Percentiles rank a stretch among this genome's conserved stretches.
phyloP scores from a whole-genome alignment of 1,140 invertebrate genomes.

The Halictus rubicundus region DNA sequence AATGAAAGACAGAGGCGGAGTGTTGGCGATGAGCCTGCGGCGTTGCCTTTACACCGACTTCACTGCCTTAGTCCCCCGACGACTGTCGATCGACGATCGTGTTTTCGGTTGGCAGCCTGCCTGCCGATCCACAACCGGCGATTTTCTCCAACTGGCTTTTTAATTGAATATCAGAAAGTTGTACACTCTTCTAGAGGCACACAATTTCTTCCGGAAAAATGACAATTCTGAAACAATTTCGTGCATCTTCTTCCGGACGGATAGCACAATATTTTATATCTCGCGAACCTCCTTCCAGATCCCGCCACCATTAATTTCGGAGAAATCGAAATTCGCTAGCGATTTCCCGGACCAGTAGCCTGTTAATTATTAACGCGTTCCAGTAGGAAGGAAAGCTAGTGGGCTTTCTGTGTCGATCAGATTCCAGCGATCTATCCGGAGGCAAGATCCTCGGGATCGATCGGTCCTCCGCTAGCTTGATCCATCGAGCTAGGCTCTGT shows the following conservation, averaged over 20 bases:
- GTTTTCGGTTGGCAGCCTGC: too few species aligned
- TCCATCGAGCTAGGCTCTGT: constrained; percentile 26
- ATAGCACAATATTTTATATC: too few species aligned
- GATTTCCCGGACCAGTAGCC: constrained; percentile 10
- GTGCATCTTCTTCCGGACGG: too few species aligned
- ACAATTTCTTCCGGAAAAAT: too few species aligned
- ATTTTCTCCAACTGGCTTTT: too few species aligned
- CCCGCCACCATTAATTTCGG: neutral
- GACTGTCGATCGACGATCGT: constrained; percentile 11
- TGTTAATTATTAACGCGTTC: constrained; percentile 16
- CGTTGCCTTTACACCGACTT: constrained; percentile 15
- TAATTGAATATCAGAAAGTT: too few species aligned
- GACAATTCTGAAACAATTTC: too few species aligned
- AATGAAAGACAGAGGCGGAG: neutral
- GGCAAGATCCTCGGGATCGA: neutral
- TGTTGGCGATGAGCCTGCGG: constrained; percentile 1
- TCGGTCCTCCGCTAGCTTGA: neutral
- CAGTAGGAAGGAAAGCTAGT: neutral
- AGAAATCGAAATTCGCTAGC: neutral
- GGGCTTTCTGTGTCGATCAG: neutral
- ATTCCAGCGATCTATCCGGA: too few species aligned
- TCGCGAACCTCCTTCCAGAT: neutral
- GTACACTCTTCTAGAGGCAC: too few species aligned
- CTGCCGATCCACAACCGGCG: neutral
- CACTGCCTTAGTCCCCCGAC: too few species aligned